Base-by-base conservation (phyloP, 2,113 vertebrate species). In the Perca fluviatilis region DNA sequence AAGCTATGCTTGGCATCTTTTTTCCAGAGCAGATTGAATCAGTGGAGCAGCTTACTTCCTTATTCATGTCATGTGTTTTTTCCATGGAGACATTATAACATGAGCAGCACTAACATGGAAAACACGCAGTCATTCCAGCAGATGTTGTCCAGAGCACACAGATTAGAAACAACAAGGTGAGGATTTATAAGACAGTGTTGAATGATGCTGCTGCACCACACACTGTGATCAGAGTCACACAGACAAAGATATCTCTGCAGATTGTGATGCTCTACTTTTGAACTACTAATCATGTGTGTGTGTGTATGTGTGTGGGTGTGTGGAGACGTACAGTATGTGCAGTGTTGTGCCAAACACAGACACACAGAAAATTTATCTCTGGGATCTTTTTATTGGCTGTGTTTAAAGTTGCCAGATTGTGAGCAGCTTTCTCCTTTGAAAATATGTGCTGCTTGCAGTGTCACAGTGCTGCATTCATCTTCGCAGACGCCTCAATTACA, bases 391-490 rank as follows among this genome's bases (percentile, higher is more conserved):
- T 91, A 90, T 92, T 91, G 84, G 62, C 74, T 57, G 53, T 72
- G 64, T 89, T 92, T 86, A 86, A 88, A 93, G 88, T 92, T 89
- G 77, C 82, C 89, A 90, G 85, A 92, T 90, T 92, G 82, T 74
- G 77, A 86, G 83, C 86, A 82, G 88, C 81, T 71, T 77, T 83
- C 47, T 68, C 49, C 83, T 88, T 92, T 91, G 88, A 91, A 93
- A 84, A 54, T 73, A 40, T 74, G 64, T 66, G 33, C 75, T 40
- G 71, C 75, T 80, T 33, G 54, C 87, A 78, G 62, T 82, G 83
- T 94, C 90, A 80, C 84, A 82, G 83, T 18, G 67, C 69, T 75
- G 64, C 84, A 72, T 91, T 93, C 82, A 84, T 93, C 89, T 92
- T 47, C 63, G 76, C 83, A 89, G 90, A 87, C 43, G 63, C 87